Base-by-base conservation (phyloP, 2,113 vertebrate species). In the Festucalex cinctus region DNA sequence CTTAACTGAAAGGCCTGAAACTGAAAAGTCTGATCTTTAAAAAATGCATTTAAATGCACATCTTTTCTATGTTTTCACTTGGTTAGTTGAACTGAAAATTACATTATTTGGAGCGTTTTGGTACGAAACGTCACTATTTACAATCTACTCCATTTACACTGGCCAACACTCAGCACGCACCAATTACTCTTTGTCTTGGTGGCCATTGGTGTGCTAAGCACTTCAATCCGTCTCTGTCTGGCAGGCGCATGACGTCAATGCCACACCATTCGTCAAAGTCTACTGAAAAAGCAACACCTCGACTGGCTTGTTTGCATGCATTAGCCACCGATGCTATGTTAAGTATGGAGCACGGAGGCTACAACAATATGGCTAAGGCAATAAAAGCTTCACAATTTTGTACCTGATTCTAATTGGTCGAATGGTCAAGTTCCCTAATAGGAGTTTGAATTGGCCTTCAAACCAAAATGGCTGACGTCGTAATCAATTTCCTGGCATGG, bases 161-260 rank as follows among this genome's bases (percentile, higher is more conserved):
- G 88, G 86, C 83, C 85, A 81, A 86, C 83, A 85, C 79, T 85
- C 63, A 75, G 83, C 72, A 85, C 78, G 81, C 79, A 86, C 86
- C 90, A 80, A 93, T 94, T 93, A 93, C 89, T 93, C 91, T 92
- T 85, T 76, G 86, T 88, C 89, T 90, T 86, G 81, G 82, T 78
- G 85, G 91, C 89, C 75, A 83, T 79, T 76, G 90, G 83, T 90
- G 89, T 81, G 91, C 89, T 86, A 86, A 94, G 88, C 86, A 90
- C 89, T 85, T 87, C 89, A 89, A 91, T 91, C 82, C 66, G 82
- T 90, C 93, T 93, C 93, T 94, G 93, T 94, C 92, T 91, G 78
- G 49, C 37, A 71, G 75, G 87, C 76, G 82, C 72, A 61, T 81
- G 84, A 88, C 86, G 85, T 88, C 85, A 85, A 68, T 75, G 66